Percentiles rank a stretch among this genome's conserved stretches.
Evolutionary conservation across 2,113 vertebrate genomes (phyloP).

Genomic region (Colossoma macropomum): DNA sequence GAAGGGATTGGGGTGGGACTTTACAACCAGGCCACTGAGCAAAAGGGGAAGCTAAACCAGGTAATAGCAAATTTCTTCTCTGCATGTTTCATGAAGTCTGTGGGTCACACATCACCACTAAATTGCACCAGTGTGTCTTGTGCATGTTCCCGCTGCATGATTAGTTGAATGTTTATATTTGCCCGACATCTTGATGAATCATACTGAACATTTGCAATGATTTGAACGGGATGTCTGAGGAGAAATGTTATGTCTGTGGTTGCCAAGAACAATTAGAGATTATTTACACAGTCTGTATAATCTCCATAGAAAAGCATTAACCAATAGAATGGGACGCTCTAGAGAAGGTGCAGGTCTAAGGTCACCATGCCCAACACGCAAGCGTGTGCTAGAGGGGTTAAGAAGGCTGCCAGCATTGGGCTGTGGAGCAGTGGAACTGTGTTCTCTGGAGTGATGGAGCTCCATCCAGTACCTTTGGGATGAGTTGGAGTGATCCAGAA

Average conservation of each 20-base stretch:
- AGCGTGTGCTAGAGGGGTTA: too few relatives aligned
- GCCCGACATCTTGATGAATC: not conserved
- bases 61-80: slow-evolving; percentile 30
- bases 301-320: too few relatives aligned
- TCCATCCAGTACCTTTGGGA: too few relatives aligned
- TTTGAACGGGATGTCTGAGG: not conserved
- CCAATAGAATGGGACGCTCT: too few relatives aligned
- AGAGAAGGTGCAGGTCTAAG: too few relatives aligned
- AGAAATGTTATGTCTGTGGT: not conserved
- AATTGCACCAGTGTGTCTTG: not conserved
- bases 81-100: not conserved
- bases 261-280: not conserved
- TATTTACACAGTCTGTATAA: too few relatives aligned
- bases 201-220: not conserved
- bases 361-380: too few relatives aligned
- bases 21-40: not conserved
- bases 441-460: too few relatives aligned
- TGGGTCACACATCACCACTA: not conserved
- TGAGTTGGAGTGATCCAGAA: too few relatives aligned
- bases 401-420: too few relatives aligned
- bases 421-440: too few relatives aligned
- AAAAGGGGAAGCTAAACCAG: slow-evolving; percentile 2
- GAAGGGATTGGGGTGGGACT: not conserved
- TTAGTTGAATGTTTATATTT: not conserved
- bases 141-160: not conserved